Base-by-base conservation (phyloP, 1,140 invertebrate species). In the Drosophila subpulchrella region DNA sequence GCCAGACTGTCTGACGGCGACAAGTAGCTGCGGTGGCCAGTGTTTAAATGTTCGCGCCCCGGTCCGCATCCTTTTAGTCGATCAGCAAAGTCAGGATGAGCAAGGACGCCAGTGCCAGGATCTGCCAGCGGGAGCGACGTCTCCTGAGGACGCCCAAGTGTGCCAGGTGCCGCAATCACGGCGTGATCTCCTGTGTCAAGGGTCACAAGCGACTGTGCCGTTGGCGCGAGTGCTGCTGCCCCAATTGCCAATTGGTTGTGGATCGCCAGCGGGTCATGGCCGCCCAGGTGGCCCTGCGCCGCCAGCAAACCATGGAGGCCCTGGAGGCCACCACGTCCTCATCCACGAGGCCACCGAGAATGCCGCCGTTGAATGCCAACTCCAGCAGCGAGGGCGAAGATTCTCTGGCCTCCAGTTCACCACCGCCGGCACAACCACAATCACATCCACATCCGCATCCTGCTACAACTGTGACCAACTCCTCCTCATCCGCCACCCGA, bases 241-340 rank as follows among this genome's bases (percentile, higher is more conserved):
- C 96, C 38, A 97, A 97, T 74, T 98, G 97, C 88, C 94, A 96
- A 57, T 93, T 98, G n/a, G 97, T 98, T 8, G 95, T 97, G 1
- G 97, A 98, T 90, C 92, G 97, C 51, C 97, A 98, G 82, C 92
- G 97, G 11, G 97, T 98, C 1, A 98, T 98, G 97, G 97, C 97
- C 10, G 97, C 97, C 11, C 96, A 97, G 92, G 96, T 97, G 42
- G 95, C 95, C 0, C 81, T 95, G 1, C 92, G 95, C 6, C 93
- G 95, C 42, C 95, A 95, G 75, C 95, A 95, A 59, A 94, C 95
- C 15, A 94, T 95, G 17, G 94, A 92, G 47, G 85, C 86, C 0
- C 30, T 90, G 36, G 83, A 91, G 55, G 55, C 66, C 60, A 71
- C 36, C 32, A 58, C 79, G 61, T 68, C 60, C 3, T 59, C 57